phyloP scores from a whole-genome alignment of 2,888 invertebrate genomes.

The Podotricha telesiphe region DNA sequence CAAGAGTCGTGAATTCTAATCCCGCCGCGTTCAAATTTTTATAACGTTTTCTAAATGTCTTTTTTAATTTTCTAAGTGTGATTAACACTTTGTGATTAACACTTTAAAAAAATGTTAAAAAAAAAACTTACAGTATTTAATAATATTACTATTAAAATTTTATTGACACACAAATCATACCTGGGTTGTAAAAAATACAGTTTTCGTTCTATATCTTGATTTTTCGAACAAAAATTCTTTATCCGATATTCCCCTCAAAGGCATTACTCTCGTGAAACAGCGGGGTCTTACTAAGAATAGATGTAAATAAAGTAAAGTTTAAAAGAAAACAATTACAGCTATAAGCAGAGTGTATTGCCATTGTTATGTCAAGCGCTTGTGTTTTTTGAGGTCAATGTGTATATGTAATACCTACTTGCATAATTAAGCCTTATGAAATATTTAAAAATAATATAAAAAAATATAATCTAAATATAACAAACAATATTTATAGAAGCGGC shows the following conservation, averaged over 20 bases:
- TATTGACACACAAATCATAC: too few relatives aligned
- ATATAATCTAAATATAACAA: too few relatives aligned
- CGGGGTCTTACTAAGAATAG: background rate
- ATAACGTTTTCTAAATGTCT: too few relatives aligned
- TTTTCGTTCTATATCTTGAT: background rate
- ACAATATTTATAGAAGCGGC: too few relatives aligned
- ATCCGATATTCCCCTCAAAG: background rate
- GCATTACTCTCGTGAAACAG: background rate
- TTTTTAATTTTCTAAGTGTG: too few relatives aligned
- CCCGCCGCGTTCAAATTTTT: too few relatives aligned
- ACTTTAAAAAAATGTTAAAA: too few relatives aligned
- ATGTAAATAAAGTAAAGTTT: constrained; percentile 11
- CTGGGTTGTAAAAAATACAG: background rate
- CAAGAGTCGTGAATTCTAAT: too few relatives aligned
- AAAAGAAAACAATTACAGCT: constrained; percentile 10
- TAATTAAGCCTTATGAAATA: constrained; percentile 3
- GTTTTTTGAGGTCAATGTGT: constrained; percentile 20
- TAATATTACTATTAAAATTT: too few relatives aligned
- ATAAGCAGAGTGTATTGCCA: constrained; percentile 2
- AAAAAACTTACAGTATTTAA: too few relatives aligned
- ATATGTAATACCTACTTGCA: constrained; percentile 7
- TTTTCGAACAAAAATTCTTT: constrained; percentile 3
- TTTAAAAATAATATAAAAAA: background rate
- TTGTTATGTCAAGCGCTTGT: constrained; percentile 17
- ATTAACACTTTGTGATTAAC: too few relatives aligned